phyloP scores from a whole-genome alignment of 2,113 vertebrate species.

The Stegastes partitus region DNA sequence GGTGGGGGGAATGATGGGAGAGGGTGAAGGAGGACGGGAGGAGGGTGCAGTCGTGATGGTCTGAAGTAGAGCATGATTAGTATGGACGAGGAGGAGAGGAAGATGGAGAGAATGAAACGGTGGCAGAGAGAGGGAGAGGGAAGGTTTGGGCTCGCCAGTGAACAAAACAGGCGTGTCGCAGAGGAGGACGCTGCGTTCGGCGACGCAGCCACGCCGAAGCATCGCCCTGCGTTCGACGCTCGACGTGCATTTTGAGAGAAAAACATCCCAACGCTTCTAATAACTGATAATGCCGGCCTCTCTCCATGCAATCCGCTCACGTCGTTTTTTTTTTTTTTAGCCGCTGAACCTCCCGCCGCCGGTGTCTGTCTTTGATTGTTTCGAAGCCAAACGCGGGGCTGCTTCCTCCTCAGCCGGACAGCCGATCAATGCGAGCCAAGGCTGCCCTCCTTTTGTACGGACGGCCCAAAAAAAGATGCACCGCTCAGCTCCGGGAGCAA shows the following conservation, averaged over 20 bases:
- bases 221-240: too few species aligned
- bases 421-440: constrained; percentile 24
- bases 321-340: too few species aligned
- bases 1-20: constrained; percentile 44
- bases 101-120: constrained; percentile 30
- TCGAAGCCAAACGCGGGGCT: constrained; percentile 20
- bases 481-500: constrained; percentile 34
- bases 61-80: constrained; percentile 69
- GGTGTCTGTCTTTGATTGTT: background rate
- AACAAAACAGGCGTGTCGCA: constrained; percentile 50
- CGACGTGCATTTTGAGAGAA: background rate
- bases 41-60: constrained; percentile 56
- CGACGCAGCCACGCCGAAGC: too few species aligned
- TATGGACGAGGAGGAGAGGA: constrained; percentile 66
- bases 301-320: background rate
- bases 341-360: background rate
- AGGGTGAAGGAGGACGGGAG: constrained; percentile 34
- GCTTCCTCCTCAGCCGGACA: constrained; percentile 8
- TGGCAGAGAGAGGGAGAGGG: constrained; percentile 17
- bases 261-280: background rate
- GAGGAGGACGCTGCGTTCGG: constrained; percentile 27
- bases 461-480: constrained; percentile 50
- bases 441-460: constrained; percentile 27
- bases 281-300: background rate
- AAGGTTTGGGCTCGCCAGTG: background rate